Conservation (phyloP, 2,113 vertebrate genomes). For the Recurvirostra avosetta region DNA sequence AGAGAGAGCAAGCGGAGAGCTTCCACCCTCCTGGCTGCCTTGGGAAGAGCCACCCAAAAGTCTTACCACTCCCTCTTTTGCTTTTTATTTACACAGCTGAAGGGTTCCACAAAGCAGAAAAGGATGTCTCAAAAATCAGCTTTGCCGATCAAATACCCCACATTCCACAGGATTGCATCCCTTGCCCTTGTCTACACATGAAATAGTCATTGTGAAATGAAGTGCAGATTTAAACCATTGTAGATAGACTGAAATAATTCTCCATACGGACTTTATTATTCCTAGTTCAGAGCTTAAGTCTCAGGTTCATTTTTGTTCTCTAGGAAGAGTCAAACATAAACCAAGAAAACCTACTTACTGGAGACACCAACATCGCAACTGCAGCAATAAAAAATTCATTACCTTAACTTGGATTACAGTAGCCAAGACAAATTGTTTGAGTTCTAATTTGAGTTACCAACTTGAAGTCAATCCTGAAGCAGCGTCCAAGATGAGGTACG, state of each 20-base stretch:
- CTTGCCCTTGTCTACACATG: not conserved
- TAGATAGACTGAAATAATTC: not conserved
- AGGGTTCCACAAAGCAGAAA: not conserved
- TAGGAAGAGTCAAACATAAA: not conserved
- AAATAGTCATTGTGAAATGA: not conserved
- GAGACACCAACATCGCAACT: not conserved
- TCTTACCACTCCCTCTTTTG: not conserved
- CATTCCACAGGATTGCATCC: not conserved
- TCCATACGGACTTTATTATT: not conserved
- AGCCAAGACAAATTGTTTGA: not conserved
- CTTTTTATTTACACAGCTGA: constrained; percentile 32
- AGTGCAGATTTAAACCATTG: not conserved
- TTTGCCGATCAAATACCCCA: not conserved
- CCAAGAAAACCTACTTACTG: not conserved
- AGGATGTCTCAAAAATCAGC: not conserved
- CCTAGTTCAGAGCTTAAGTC: not conserved
- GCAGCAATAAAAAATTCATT: not conserved
- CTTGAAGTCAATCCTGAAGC: not conserved
- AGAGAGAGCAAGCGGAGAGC: not conserved
- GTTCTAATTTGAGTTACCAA: not conserved
- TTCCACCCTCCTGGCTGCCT: not conserved
- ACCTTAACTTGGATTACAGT: not conserved
- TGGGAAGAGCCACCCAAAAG: not conserved
- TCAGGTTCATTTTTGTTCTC: not conserved
- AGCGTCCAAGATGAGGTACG: not conserved